Evolutionary conservation across 2,797 vertebrate species (phyloP).

Genomic region (Lemur catta): DNA sequence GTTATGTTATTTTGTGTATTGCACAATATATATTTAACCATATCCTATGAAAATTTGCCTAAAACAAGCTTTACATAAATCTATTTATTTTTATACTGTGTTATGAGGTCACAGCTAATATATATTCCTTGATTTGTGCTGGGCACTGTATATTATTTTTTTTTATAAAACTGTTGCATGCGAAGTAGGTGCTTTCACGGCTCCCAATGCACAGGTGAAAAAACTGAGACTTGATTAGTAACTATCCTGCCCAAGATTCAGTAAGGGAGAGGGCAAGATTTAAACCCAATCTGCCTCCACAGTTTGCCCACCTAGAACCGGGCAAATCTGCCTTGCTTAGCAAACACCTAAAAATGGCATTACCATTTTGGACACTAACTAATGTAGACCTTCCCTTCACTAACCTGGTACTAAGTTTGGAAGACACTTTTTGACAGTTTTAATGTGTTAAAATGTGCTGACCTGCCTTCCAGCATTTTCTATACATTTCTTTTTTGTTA

Average conservation of each 20-base stretch:
- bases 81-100: background rate
- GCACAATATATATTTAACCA: background rate
- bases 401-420: constrained; percentile 9
- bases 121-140: background rate
- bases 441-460: constrained; percentile 55
- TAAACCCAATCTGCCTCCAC: background rate
- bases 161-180: background rate
- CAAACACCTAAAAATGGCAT: background rate
- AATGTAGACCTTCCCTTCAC: constrained; percentile 6
- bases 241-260: background rate
- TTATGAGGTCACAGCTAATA: background rate
- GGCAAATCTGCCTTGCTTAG: background rate
- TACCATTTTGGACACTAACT: constrained; percentile 22
- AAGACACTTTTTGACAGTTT: constrained; percentile 55
- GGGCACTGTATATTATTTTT: background rate
- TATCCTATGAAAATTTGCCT: background rate
- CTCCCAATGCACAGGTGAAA: background rate
- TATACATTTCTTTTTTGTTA: constrained; percentile 50
- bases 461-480: constrained; percentile 50
- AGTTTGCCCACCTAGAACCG: background rate
- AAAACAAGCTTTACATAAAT: background rate
- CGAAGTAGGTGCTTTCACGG: background rate
- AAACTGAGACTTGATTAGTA: background rate
- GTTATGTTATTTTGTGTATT: background rate
- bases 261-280: background rate